Percentiles rank a stretch among this genome's conserved stretches.
These are phyloP conservation scores for Plectropomus leopardus DNA, from an alignment of 2,113 vertebrate genomes.

Conservation along the genomic window DNA sequence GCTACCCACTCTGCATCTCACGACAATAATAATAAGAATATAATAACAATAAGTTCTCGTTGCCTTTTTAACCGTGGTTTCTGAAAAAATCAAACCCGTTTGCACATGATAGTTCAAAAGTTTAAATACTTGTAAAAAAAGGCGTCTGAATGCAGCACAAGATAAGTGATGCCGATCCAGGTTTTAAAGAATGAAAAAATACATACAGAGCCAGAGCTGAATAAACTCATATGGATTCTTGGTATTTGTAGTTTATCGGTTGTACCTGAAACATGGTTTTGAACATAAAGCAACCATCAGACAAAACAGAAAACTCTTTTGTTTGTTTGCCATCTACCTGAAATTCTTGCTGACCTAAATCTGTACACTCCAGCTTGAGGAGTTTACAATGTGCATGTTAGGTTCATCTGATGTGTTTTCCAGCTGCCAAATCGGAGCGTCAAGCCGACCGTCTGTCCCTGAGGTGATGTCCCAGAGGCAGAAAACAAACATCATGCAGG, in stretches of 20 bases:
- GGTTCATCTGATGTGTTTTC: slow-evolving; percentile 67
- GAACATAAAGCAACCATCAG: background rate
- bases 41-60: too few relatives aligned
- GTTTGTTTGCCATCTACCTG: slow-evolving; percentile 5
- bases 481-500: slow-evolving; percentile 32
- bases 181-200: too few relatives aligned
- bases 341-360: slow-evolving; percentile 54
- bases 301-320: background rate
- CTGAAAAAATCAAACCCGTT: too few relatives aligned
- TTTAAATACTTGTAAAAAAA: too few relatives aligned
- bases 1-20: too few relatives aligned
- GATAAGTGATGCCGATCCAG: too few relatives aligned
- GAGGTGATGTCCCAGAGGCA: slow-evolving; percentile 31
- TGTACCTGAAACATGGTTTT: background rate
- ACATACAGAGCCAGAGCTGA: background rate
- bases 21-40: too few relatives aligned
- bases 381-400: slow-evolving; percentile 53
- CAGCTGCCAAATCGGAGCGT: slow-evolving; percentile 56
- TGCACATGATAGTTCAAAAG: too few relatives aligned
- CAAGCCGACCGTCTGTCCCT: slow-evolving; percentile 5
- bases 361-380: slow-evolving; percentile 26
- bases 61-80: too few relatives aligned
- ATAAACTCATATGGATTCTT: background rate
- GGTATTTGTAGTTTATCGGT: too few relatives aligned
- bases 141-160: too few relatives aligned